A percentile compares a stretch with the other conserved stretches of the same genome.
Conservation (phyloP, 2,797 vertebrate species). For the Xiphophorus birchmanni region DNA sequence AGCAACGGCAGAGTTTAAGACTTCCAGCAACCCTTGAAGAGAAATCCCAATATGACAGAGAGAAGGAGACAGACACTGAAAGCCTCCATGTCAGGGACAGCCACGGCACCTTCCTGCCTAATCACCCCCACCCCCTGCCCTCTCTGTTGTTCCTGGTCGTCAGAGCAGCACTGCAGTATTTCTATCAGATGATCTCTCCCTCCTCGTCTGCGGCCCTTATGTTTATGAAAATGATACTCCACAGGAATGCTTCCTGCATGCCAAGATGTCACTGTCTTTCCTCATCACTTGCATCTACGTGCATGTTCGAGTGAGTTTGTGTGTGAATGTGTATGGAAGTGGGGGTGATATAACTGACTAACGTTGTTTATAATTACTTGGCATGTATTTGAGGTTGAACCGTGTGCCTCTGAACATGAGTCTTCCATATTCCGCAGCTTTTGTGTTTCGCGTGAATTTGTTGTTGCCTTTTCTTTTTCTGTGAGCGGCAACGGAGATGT, state of each 20-base stretch:
- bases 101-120: constrained; percentile 71
- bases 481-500: constrained; percentile 57
- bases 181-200: constrained; percentile 79
- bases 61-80: constrained; percentile 42
- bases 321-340: constrained; percentile 6
- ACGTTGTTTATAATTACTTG: constrained; percentile 64
- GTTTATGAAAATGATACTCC: constrained; percentile 83
- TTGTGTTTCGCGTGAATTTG: constrained; percentile 39
- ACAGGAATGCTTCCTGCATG: constrained; percentile 79
- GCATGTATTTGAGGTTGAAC: constrained; percentile 36
- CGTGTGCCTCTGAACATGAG: constrained; percentile 25
- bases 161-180: constrained; percentile 77
- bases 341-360: constrained; percentile 42
- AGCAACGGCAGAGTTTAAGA: constrained; percentile 34
- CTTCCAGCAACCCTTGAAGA: constrained; percentile 47
- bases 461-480: constrained; percentile 48
- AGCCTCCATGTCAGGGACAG: constrained; percentile 60
- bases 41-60: constrained; percentile 50
- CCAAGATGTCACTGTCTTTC: constrained; percentile 81
- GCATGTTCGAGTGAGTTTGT: constrained; percentile 46
- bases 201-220: constrained; percentile 77
- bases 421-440: constrained; percentile 26
- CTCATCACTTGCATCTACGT: constrained; percentile 67
- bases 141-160: constrained; percentile 74
- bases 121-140: constrained; percentile 56